Evolutionary conservation across 1,140 invertebrate species (phyloP).

Genomic region (Steinernema feltiae): DNA sequence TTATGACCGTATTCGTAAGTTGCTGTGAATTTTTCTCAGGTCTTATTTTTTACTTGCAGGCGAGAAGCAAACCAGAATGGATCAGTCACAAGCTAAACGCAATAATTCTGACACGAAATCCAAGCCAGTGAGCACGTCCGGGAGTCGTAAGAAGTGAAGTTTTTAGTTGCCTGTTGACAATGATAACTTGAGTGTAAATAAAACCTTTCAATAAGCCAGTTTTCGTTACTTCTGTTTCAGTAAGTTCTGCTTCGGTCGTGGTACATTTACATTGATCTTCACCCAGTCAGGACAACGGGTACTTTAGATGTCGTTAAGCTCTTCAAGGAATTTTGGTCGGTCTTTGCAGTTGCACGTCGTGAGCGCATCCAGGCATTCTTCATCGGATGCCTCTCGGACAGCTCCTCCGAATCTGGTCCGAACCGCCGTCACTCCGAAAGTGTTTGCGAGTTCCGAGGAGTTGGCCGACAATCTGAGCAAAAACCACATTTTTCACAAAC

Average conservation of each 20-base stretch:
- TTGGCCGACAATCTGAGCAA: not conserved
- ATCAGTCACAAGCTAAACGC: not conserved
- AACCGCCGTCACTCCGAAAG: not conserved
- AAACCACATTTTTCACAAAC: not conserved
- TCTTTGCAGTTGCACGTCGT: not conserved
- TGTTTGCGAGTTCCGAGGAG: not conserved
- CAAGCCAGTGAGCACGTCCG: not conserved
- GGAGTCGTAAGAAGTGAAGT: not conserved
- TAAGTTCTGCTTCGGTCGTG: too few species aligned
- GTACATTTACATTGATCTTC: too few species aligned
- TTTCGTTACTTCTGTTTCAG: too few species aligned
- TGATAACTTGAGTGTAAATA: not conserved
- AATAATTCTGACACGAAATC: not conserved
- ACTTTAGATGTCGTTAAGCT: not conserved
- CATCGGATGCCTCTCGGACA: not conserved
- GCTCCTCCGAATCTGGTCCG: not conserved
- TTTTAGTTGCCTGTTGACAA: too few species aligned
- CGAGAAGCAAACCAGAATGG: not conserved
- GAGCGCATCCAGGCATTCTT: not conserved
- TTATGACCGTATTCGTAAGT: constrained; percentile 11
- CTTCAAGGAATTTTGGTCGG: not conserved
- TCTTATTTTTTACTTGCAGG: not conserved
- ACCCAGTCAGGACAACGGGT: too few species aligned
- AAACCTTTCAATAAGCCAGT: too few species aligned
- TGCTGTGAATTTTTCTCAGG: not conserved